phyloP scores from a whole-genome alignment of 2,113 vertebrate species.

The Eclectus roratus region DNA sequence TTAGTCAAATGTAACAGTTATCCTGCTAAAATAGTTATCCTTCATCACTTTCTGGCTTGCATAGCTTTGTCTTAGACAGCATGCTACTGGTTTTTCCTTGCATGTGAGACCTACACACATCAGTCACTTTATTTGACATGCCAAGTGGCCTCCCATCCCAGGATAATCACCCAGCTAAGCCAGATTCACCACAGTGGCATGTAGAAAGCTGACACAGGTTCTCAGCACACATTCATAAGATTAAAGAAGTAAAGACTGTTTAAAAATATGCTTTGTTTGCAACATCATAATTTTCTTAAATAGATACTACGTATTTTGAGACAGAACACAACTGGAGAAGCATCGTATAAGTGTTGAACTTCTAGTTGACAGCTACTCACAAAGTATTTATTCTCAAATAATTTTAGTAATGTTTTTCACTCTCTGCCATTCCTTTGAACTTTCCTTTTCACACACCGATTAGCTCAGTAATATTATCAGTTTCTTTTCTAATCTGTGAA shows the following conservation, averaged over 20 bases:
- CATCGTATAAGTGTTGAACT: background rate
- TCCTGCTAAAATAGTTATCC: background rate
- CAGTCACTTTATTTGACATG: background rate
- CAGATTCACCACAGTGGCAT: background rate
- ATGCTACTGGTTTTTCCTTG: background rate
- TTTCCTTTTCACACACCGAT: slow-evolving; percentile 5
- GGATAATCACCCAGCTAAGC: background rate
- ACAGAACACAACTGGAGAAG: background rate
- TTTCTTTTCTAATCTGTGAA: slow-evolving; percentile 28
- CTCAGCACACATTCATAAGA: background rate
- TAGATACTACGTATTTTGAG: background rate
- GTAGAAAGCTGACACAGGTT: background rate
- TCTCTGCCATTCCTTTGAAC: background rate
- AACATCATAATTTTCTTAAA: background rate
- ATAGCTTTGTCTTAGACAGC: background rate
- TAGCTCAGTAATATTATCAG: slow-evolving; percentile 6
- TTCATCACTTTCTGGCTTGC: background rate
- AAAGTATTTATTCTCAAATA: background rate
- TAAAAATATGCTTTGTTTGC: background rate
- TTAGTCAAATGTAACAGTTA: background rate
- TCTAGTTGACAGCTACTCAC: background rate
- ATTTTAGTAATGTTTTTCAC: background rate
- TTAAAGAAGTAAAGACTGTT: background rate
- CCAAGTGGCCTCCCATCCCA: background rate
- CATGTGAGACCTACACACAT: background rate